These are phyloP conservation scores for Orthonychiurus folsomi DNA, from an alignment of 2,888 invertebrate genomes.

Conservation along the genomic window DNA sequence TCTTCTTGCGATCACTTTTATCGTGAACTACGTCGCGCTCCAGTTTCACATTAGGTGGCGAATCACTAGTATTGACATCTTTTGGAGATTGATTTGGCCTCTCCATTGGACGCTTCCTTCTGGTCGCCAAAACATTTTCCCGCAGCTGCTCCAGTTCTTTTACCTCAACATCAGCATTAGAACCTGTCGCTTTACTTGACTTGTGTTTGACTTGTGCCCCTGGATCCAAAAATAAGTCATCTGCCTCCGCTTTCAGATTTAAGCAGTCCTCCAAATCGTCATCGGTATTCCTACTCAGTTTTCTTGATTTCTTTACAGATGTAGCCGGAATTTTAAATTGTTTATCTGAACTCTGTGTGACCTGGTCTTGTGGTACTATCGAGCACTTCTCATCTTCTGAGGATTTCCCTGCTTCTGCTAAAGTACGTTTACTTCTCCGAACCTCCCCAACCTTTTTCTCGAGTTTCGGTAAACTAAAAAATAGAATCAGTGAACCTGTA, in stretches of 20 bases:
- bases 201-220: neutral
- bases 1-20: constrained; percentile 3
- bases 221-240: neutral
- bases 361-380: constrained; percentile 5
- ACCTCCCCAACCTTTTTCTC: too few relatives aligned
- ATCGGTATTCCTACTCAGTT: constrained; percentile 2
- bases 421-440: too few relatives aligned
- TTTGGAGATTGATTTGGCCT: neutral
- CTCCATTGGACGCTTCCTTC: neutral
- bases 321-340: neutral
- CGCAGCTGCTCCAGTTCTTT: constrained; percentile 4
- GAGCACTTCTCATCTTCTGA: too few relatives aligned
- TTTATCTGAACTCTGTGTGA: neutral
- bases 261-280: neutral
- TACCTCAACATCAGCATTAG: neutral
- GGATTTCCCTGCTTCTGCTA: too few relatives aligned
- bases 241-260: constrained; percentile 4
- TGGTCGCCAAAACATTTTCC: neutral
- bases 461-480: too few relatives aligned
- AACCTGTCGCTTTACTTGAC: neutral
- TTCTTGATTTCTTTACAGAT: neutral
- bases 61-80: neutral
- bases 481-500: too few relatives aligned
- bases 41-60: neutral
- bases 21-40: neutral